Evolutionary conservation across 2,797 vertebrate species (phyloP), one percentile per base, ranked within the genome.

Genomic region (Dicrostonyx torquatus): DNA sequence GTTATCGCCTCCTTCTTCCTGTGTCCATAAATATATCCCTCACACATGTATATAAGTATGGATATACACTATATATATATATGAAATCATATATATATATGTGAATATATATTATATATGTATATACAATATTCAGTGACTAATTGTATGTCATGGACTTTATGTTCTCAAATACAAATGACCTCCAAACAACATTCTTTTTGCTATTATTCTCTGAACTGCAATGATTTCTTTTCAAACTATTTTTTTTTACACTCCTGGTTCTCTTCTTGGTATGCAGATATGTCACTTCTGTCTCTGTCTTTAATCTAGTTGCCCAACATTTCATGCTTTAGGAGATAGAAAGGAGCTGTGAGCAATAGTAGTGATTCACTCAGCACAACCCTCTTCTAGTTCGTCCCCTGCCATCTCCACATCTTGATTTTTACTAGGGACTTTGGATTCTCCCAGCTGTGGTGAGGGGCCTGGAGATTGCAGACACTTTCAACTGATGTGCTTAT

Each of bases 161-260:
- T 76, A 34, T 79, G 53, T 37, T 87, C 22, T 79, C 50, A 83
- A 53, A 79, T 79, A 87, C 64, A 60, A 55, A 82, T 75, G 7
- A 6, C 50, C 55, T 86, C 84, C 68, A 45, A 20, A n/a, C 13
- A 37, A 68, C n/a, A 70, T 29, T 31, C 40, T 37, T 84, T 90
- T 96, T 66, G 31, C 50, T 93, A 2, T 77, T 90, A 22, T 91
- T 87, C 45, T 84, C 76, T 92, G 53, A 93, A 55, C 29, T 80
- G 10, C 17, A 24, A 15, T 72, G 8, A 34, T 70, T 14, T 84
- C 29, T 92, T 96, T 93, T 87, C 43, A 90, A 8, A 53, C 14
- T 78, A 29, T 64, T 34, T 80, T 95, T 62, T 78, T 95, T 68
- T 76, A 53, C 79, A 34, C 15, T 87, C 40, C 87, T 89, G 24